These are phyloP conservation scores for Corythaixoides concolor DNA, from an alignment of 2,113 vertebrate genomes.

Conservation along the genomic window DNA sequence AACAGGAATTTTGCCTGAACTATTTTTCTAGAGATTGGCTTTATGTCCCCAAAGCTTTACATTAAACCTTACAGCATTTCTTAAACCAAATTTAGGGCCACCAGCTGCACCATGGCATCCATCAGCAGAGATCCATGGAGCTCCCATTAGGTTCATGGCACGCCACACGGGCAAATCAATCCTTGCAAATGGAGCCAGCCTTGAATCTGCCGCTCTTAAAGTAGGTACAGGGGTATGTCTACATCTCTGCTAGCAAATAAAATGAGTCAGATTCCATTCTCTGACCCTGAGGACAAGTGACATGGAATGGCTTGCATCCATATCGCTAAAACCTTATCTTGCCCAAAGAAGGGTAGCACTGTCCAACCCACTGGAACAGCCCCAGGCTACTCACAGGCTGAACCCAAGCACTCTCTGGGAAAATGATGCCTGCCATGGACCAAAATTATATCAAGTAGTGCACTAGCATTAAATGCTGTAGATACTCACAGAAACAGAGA, in stretches of 20 bases:
- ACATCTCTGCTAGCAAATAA: background rate
- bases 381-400: background rate
- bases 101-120: background rate
- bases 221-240: background rate
- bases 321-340: background rate
- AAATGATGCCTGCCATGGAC: background rate
- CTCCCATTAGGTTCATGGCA: background rate
- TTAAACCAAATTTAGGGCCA: background rate
- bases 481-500: background rate
- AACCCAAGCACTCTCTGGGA: background rate
- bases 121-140: background rate
- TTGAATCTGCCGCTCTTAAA: background rate
- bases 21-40: background rate
- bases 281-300: background rate
- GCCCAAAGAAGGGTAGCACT: background rate
- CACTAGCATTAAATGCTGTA: background rate
- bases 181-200: background rate
- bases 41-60: background rate
- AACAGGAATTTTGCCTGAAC: background rate
- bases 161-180: fast-evolving
- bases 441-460: background rate
- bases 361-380: background rate
- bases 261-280: background rate
- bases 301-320: background rate
- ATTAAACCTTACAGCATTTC: background rate